Evolutionary conservation across 2,797 vertebrate species (phyloP).

Genomic region (Euthynnus affinis): DNA sequence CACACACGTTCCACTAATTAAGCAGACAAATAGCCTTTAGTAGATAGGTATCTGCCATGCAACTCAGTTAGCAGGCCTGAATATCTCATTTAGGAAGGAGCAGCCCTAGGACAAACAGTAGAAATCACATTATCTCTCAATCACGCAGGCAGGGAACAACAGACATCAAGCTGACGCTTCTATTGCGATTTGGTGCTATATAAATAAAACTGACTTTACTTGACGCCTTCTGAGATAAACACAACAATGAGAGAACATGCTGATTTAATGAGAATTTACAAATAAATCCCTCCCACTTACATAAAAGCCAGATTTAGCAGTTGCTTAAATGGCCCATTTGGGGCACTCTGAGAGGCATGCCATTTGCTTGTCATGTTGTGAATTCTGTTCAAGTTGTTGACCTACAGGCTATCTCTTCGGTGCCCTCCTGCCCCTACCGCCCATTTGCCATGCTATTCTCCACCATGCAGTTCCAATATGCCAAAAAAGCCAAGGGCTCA

Average conservation of each 20-base stretch:
- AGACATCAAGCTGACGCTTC: slow-evolving; percentile 49
- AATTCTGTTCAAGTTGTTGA: slow-evolving; percentile 30
- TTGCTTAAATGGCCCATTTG: slow-evolving; percentile 31
- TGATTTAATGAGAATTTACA: slow-evolving; percentile 52
- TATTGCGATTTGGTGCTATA: no score
- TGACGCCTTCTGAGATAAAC: slow-evolving; percentile 55
- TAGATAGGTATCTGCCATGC: slow-evolving; percentile 69
- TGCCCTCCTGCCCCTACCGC: not conserved
- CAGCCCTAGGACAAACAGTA: slow-evolving; percentile 72
- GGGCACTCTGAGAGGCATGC: not conserved
- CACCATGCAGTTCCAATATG: not conserved
- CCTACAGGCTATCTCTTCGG: not conserved
- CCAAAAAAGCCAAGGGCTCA: slow-evolving; percentile 21
- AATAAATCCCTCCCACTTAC: slow-evolving; percentile 38
- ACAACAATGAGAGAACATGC: slow-evolving; percentile 45
- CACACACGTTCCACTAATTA: slow-evolving; percentile 69
- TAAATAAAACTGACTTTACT: no score
- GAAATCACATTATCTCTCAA: slow-evolving; percentile 78
- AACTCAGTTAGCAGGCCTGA: slow-evolving; percentile 72
- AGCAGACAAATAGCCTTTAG: slow-evolving; percentile 67
- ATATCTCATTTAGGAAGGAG: slow-evolving; percentile 70
- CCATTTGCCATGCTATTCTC: slow-evolving; percentile 31
- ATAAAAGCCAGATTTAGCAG: slow-evolving; percentile 38
- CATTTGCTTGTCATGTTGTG: slow-evolving; percentile 22
- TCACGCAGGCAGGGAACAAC: slow-evolving; percentile 60